phyloP scores from a whole-genome alignment of 2,797 vertebrate species.

The Cirrhinus mrigala region DNA sequence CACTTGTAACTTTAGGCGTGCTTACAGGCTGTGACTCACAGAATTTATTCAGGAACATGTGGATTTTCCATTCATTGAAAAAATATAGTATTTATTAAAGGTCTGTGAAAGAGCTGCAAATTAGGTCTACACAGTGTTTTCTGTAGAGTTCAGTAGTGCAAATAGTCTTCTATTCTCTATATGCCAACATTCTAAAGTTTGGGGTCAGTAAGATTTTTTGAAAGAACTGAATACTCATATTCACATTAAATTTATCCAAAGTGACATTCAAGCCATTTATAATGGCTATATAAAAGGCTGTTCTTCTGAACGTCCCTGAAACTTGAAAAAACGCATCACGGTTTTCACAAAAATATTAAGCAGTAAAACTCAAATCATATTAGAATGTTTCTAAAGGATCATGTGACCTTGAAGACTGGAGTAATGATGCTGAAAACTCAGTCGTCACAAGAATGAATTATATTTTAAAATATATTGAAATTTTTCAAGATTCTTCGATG shows the following conservation, averaged over 20 bases:
- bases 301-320: neutral
- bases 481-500: no score
- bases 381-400: neutral
- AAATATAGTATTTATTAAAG: constrained; percentile 6
- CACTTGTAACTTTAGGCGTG: neutral
- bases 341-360: neutral
- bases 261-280: neutral
- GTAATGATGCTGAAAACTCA: neutral
- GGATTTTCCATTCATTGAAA: constrained; percentile 46
- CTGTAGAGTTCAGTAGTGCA: neutral
- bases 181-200: neutral
- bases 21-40: neutral
- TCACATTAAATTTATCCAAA: neutral
- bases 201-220: neutral
- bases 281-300: neutral
- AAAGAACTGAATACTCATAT: neutral
- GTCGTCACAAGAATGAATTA: neutral
- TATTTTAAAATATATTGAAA: neutral
- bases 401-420: neutral
- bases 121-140: neutral
- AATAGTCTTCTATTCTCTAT: neutral
- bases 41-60: constrained; percentile 2
- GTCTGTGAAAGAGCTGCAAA: neutral
- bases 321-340: neutral
- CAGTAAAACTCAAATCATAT: neutral